These are phyloP conservation scores for Penelope pileata DNA, from an alignment of 2,113 vertebrate genomes.

Conservation along the genomic window DNA sequence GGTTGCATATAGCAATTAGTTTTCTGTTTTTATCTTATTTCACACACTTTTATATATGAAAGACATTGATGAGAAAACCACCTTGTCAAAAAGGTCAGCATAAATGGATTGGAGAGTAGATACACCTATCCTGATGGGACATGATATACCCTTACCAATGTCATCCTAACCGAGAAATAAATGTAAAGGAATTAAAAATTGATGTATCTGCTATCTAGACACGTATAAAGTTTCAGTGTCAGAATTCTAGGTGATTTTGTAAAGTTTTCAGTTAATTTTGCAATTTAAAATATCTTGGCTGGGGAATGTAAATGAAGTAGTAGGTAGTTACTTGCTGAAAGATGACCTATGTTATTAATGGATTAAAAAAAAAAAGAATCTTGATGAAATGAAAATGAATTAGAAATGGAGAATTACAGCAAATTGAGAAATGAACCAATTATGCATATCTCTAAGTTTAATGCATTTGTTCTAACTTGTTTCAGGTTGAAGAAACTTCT, in stretches of 20 bases:
- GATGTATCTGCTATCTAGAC: neutral
- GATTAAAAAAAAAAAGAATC: neutral
- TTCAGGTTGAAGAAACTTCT: constrained; percentile 91
- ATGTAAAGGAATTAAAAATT: neutral
- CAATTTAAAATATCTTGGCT: neutral
- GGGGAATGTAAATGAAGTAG: neutral
- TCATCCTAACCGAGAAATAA: neutral
- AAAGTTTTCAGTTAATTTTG: neutral
- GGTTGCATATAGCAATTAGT: neutral
- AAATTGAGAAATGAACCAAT: neutral
- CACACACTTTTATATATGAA: neutral
- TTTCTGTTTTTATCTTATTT: neutral
- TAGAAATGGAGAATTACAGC: neutral
- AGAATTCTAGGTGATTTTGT: neutral
- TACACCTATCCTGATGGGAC: neutral
- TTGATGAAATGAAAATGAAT: neutral
- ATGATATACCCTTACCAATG: neutral
- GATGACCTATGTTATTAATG: neutral
- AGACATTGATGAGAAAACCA: neutral
- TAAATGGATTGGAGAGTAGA: neutral
- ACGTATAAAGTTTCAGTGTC: neutral
- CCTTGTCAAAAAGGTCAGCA: neutral
- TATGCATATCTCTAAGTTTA: neutral
- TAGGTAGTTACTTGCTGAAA: neutral
- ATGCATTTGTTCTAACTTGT: neutral